These are phyloP conservation scores for Ovibos moschatus DNA, from an alignment of 2,113 vertebrate genomes.

Conservation along the genomic window DNA sequence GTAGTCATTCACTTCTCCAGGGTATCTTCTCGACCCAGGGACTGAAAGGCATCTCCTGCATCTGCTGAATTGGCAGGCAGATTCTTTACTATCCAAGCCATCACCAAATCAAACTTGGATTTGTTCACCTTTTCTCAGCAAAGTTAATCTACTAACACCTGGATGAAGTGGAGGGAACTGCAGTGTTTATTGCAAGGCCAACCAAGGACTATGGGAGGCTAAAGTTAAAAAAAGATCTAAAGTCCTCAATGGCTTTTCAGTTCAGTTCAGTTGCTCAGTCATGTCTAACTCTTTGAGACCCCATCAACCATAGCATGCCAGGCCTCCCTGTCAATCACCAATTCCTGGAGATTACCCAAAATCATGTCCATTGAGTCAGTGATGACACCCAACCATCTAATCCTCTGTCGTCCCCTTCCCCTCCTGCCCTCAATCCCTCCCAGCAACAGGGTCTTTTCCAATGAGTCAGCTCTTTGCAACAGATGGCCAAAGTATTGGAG, in stretches of 20 bases:
- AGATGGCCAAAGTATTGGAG: not conserved
- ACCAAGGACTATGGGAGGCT: not conserved
- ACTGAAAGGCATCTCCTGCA: not conserved
- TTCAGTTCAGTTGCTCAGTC: not conserved
- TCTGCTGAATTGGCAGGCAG: not conserved
- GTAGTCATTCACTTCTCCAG: not conserved
- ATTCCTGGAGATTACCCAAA: not conserved
- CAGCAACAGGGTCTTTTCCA: not conserved
- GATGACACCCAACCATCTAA: not conserved
- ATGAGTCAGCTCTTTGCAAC: not conserved
- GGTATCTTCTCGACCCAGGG: not conserved
- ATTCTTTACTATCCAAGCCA: not conserved
- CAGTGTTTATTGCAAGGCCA: not conserved
- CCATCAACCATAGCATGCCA: not conserved
- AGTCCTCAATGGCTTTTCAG: not conserved
- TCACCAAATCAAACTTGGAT: not conserved
- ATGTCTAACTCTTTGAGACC: not conserved
- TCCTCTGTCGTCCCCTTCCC: rapidly evolving
- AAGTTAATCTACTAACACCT: not conserved
- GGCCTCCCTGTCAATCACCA: not conserved
- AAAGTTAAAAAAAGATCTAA: not conserved
- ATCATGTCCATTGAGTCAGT: not conserved
- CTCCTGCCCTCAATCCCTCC: not conserved
- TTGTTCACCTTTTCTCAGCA: not conserved
- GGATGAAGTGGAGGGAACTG: not conserved